These are phyloP conservation scores for Trachelus stipa DNA, from an alignment of 2,888 invertebrate genomes.

Conservation along the genomic window DNA sequence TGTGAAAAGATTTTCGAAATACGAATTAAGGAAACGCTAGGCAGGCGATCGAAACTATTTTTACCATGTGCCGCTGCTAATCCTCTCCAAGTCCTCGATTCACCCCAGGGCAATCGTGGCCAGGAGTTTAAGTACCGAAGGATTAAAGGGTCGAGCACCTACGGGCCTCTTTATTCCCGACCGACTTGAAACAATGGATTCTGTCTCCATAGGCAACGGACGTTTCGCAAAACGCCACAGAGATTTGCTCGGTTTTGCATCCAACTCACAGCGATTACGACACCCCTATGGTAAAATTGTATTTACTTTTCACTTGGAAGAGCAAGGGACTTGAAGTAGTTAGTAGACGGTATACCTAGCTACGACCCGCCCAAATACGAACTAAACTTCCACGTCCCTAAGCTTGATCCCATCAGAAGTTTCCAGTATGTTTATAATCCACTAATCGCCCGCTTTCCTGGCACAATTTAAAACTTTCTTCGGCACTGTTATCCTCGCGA, in stretches of 20 bases:
- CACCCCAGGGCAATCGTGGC: too few relatives aligned
- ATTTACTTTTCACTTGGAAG: conserved; percentile 26
- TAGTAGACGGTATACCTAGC: not conserved
- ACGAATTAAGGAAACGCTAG: too few relatives aligned
- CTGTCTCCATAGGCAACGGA: conserved; percentile 24
- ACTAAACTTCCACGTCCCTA: conserved; percentile 18
- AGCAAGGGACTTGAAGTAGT: not conserved
- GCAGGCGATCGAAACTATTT: too few relatives aligned
- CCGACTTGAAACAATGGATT: conserved; percentile 51
- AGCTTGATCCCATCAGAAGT: conserved; percentile 57
- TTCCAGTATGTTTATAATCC: conserved; percentile 63
- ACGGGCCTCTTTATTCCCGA: conserved; percentile 17
- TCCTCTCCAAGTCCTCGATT: too few relatives aligned
- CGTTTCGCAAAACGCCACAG: conserved; percentile 16
- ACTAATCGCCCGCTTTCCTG: conserved; percentile 58
- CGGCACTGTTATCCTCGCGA: conserved; percentile 38
- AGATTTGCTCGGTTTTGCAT: conserved; percentile 1
- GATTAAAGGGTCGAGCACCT: too few relatives aligned
- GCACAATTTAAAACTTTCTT: conserved; percentile 63
- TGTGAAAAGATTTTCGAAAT: too few relatives aligned
- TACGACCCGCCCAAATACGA: conserved; percentile 19
- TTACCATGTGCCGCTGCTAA: too few relatives aligned
- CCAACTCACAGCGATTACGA: not conserved
- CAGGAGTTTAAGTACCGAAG: too few relatives aligned
- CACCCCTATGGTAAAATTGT: conserved; percentile 30